Evolutionary conservation across 2,888 invertebrate genomes (phyloP).

Genomic region (Heliconius ismenius): DNA sequence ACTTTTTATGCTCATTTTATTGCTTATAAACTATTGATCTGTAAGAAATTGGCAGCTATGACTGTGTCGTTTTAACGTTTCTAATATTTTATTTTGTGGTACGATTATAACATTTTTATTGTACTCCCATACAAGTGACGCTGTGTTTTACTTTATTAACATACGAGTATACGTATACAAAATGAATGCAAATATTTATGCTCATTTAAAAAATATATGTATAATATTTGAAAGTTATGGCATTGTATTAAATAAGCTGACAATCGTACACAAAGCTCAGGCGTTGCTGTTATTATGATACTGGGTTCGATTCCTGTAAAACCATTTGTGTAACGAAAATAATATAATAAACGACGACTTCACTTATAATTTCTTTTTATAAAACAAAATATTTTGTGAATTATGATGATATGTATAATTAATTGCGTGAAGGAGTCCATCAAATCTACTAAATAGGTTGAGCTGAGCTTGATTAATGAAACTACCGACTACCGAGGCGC

Average conservation of each 20-base stretch:
- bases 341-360: background rate
- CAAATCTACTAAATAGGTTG: slow-evolving; percentile 17
- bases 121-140: too few relatives aligned
- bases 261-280: too few relatives aligned
- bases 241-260: too few relatives aligned
- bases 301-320: too few relatives aligned
- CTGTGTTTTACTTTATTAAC: too few relatives aligned
- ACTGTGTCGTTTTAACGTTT: background rate
- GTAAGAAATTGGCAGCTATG: background rate
- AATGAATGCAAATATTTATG: too few relatives aligned
- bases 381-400: background rate
- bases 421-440: slow-evolving; percentile 4
- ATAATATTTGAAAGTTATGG: too few relatives aligned
- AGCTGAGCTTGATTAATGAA: slow-evolving; percentile 8
- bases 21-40: slow-evolving; percentile 8
- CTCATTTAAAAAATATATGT: too few relatives aligned
- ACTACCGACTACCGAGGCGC: slow-evolving; percentile 13
- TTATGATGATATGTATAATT: slow-evolving; percentile 5
- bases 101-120: too few relatives aligned
- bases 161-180: too few relatives aligned
- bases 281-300: too few relatives aligned
- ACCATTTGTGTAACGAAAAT: too few relatives aligned
- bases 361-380: background rate
- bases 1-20: slow-evolving; percentile 14
- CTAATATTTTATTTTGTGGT: background rate